phyloP scores from a whole-genome alignment of 2,797 vertebrate genomes.

The Anas acuta region DNA sequence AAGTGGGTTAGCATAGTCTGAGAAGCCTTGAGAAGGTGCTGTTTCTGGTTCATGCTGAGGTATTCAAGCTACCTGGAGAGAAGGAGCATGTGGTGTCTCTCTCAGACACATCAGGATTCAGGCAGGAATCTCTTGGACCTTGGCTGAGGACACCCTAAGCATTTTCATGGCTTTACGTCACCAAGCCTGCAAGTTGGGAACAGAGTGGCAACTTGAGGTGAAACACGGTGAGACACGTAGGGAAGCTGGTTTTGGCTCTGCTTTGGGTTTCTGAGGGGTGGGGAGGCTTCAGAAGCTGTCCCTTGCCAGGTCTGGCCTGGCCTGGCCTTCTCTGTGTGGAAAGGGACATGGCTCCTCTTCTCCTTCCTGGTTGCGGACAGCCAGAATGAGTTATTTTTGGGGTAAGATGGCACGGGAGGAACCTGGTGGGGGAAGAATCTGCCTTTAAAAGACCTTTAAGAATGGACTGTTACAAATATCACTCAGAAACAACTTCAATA shows the following conservation, averaged over 20 bases:
- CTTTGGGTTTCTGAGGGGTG: neutral
- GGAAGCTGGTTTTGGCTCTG: neutral
- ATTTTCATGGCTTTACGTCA: neutral
- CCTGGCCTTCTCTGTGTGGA: neutral
- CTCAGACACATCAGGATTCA: neutral
- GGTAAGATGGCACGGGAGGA: neutral
- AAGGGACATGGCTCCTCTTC: accelerated
- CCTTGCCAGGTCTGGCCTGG: neutral
- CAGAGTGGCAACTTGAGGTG: neutral
- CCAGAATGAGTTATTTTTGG: neutral
- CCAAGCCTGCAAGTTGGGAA: neutral
- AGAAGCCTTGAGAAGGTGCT: constrained; percentile 33
- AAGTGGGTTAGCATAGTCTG: constrained; percentile 60
- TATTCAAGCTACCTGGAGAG: constrained; percentile 46
- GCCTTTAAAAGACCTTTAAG: neutral
- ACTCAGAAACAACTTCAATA: neutral
- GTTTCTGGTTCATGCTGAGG: constrained; percentile 30
- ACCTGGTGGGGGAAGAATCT: neutral
- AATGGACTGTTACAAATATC: neutral
- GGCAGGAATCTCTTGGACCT: neutral
- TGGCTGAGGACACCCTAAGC: neutral
- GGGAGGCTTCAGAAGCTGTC: neutral
- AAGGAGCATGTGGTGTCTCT: constrained; percentile 17
- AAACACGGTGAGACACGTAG: neutral
- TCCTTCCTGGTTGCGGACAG: accelerated